Conservation (phyloP, 35 echinoderm and acorn worm genomes). For the Acanthaster planci region DNA sequence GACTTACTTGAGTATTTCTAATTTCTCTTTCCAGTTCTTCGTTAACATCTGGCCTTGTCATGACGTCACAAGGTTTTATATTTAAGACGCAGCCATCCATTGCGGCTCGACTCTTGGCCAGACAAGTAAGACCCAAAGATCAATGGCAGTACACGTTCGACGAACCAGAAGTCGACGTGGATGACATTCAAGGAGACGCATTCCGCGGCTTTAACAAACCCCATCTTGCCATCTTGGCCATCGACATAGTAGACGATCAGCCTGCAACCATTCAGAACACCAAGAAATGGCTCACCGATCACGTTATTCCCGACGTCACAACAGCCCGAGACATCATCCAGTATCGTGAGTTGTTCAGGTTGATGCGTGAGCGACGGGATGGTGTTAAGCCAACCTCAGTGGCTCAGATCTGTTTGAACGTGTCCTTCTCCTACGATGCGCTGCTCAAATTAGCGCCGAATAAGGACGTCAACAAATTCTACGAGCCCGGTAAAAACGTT, state of each 20-base stretch:
- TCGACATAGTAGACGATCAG: not conserved
- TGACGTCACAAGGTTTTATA: not conserved
- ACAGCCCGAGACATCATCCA: slow-evolving; percentile 12
- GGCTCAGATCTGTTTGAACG: not conserved
- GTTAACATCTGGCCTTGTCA: no score
- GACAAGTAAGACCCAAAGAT: not conserved
- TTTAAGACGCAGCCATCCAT: not conserved
- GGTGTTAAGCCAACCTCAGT: not conserved
- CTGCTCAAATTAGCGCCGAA: not conserved
- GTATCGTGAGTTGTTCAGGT: not conserved
- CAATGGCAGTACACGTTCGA: not conserved
- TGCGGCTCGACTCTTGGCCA: not conserved
- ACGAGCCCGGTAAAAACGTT: not conserved
- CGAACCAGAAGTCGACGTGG: slow-evolving; percentile 1
- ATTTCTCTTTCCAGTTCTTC: no score
- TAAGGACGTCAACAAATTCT: not conserved
- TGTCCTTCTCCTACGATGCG: slow-evolving; percentile 14
- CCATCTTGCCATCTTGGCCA: slow-evolving; percentile 9
- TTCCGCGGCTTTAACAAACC: slow-evolving; percentile 24
- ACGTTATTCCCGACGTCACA: slow-evolving; percentile 17
- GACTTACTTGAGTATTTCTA: no score
- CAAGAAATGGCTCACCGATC: slow-evolving; percentile 25
- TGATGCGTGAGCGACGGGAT: slow-evolving; percentile 14
- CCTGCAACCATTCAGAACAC: not conserved
- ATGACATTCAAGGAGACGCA: slow-evolving; percentile 26